These are phyloP conservation scores for Philereme vetulata DNA, from an alignment of 2,888 invertebrate genomes.

Conservation along the genomic window DNA sequence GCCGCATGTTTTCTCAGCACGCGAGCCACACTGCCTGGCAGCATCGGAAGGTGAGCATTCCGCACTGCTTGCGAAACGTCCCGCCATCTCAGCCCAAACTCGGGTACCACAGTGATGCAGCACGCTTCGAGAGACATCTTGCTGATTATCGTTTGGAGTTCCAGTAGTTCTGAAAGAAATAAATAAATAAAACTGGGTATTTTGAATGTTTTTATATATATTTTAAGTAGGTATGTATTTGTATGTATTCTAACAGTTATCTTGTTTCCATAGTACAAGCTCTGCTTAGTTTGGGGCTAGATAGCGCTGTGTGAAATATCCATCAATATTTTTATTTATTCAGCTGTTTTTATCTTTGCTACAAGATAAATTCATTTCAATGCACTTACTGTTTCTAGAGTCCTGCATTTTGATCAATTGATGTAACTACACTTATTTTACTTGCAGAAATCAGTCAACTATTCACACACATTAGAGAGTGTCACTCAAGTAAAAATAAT, in stretches of 20 bases:
- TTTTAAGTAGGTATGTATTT: neutral
- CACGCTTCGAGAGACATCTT: constrained; percentile 59
- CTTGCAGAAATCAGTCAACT: no score
- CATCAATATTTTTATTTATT: no score
- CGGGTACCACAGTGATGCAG: constrained; percentile 54
- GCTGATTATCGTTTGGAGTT: constrained; percentile 55
- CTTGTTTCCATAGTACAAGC: no score
- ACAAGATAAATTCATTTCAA: no score
- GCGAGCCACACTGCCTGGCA: constrained; percentile 55
- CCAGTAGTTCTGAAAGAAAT: constrained; percentile 49
- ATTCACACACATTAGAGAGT: no score
- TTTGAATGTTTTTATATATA: neutral
- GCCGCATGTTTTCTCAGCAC: constrained; percentile 56
- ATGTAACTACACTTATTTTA: no score
- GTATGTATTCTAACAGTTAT: neutral
- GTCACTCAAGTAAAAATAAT: no score
- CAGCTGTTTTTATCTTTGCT: no score
- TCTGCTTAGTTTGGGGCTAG: no score
- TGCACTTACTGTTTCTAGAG: no score
- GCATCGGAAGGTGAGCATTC: constrained; percentile 58
- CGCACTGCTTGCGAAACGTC: constrained; percentile 55
- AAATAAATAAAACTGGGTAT: neutral
- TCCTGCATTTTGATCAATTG: no score
- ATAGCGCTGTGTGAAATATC: no score
- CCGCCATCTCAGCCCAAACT: constrained; percentile 64